phyloP scores from a whole-genome alignment of 2,888 invertebrate genomes.

The Parnassius smintheus region DNA sequence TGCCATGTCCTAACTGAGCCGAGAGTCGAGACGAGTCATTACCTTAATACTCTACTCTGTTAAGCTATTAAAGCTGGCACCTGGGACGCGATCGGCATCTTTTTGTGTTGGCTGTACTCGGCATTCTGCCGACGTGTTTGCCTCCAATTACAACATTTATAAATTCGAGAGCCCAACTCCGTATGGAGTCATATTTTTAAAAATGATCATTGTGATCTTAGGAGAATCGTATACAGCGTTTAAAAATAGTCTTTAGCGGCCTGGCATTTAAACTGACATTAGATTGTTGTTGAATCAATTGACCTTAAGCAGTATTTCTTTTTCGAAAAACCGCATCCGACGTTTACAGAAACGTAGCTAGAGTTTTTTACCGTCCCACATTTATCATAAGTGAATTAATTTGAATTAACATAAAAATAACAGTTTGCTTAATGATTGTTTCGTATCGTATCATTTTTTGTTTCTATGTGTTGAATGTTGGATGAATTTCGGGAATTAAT shows the following conservation, averaged over 20 bases:
- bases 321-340: slow-evolving; percentile 52
- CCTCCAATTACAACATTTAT: slow-evolving; percentile 67
- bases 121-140: slow-evolving; percentile 54
- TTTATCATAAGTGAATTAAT: slow-evolving; percentile 78
- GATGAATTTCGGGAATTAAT: slow-evolving; percentile 45
- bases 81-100: slow-evolving; percentile 53
- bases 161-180: slow-evolving; percentile 50
- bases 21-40: slow-evolving; percentile 49
- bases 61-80: slow-evolving; percentile 65
- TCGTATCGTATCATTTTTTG: slow-evolving; percentile 46
- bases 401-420: slow-evolving; percentile 72
- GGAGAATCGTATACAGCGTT: slow-evolving; percentile 29
- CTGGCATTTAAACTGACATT: slow-evolving; percentile 31
- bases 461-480: slow-evolving; percentile 57
- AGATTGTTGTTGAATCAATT: slow-evolving; percentile 28
- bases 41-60: slow-evolving; percentile 65
- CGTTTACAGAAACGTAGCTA: slow-evolving; percentile 63
- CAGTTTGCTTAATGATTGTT: slow-evolving; percentile 64
- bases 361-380: slow-evolving; percentile 56
- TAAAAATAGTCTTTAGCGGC: slow-evolving; percentile 32
- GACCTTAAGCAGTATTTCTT: slow-evolving; percentile 49
- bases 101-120: slow-evolving; percentile 52
- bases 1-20: slow-evolving; percentile 32
- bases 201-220: slow-evolving; percentile 50
- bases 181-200: slow-evolving; percentile 62